These are phyloP conservation scores for Oncorhynchus masou DNA, from an alignment of 2,113 vertebrate genomes.

Conservation along the genomic window DNA sequence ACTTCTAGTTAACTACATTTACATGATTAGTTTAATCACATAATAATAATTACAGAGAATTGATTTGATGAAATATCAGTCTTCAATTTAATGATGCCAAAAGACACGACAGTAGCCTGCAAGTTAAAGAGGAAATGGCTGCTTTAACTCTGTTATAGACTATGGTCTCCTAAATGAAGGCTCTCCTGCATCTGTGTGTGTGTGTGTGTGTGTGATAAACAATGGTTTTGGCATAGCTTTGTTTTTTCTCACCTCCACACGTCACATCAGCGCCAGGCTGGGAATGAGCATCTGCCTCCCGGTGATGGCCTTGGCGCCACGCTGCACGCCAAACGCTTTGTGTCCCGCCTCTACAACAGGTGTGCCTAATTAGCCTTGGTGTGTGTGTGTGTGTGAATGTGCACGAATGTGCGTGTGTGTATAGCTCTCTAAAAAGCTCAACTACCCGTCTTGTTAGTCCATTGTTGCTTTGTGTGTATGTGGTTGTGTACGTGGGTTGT, in stretches of 20 bases:
- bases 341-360: conserved; percentile 27
- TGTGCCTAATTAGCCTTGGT: conserved; percentile 25
- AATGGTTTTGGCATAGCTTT: no score
- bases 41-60: no score
- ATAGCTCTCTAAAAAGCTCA: background rate
- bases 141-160: background rate
- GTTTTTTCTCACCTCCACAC: background rate
- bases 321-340: background rate
- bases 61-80: no score
- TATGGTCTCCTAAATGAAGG: background rate
- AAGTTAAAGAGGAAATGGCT: no score
- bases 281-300: conserved; percentile 18
- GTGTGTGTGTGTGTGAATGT: background rate
- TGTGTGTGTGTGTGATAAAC: conserved; percentile 1
- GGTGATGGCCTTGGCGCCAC: conserved; percentile 12
- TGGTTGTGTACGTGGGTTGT: no score
- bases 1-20: no score
- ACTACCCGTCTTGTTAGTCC: background rate
- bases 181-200: conserved; percentile 1
- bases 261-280: background rate
- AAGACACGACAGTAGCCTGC: no score
- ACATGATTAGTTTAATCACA: no score
- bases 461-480: background rate
- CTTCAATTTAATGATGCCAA: no score
- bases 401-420: conserved; percentile 1